A percentile compares a stretch with the other conserved stretches of the same genome.
phyloP scores from a whole-genome alignment of 2,888 invertebrate genomes.

The Onchidella celtica region DNA sequence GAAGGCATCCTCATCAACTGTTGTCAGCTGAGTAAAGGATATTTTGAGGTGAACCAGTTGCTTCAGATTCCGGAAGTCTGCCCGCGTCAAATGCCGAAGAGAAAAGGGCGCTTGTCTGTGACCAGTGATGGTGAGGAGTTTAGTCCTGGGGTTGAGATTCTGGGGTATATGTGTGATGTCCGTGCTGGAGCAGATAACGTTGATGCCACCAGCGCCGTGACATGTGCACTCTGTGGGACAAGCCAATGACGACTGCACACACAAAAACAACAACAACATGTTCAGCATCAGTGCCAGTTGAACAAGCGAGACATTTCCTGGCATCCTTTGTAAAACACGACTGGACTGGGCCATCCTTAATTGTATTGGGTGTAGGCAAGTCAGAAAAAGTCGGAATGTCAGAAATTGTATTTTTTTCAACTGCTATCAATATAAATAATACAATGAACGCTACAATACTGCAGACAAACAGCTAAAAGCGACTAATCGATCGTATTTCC shows the following conservation, averaged over 20 bases:
- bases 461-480: too few species aligned
- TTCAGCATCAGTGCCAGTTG: not conserved
- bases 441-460: too few species aligned
- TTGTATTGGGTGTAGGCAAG: too few species aligned
- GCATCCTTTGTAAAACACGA: too few species aligned
- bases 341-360: too few species aligned
- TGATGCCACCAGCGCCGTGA: not conserved
- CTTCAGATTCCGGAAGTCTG: constrained; percentile 24
- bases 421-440: too few species aligned
- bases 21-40: constrained; percentile 27
- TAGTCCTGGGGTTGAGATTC: constrained; percentile 25
- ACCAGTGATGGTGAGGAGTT: constrained; percentile 29
- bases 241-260: not conserved
- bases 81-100: not conserved
- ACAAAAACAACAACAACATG: not conserved
- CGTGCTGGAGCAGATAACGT: constrained; percentile 29
- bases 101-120: not conserved
- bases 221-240: constrained; percentile 38
- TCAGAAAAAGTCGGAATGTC: too few species aligned
- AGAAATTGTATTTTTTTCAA: too few species aligned
- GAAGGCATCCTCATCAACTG: constrained; percentile 40
- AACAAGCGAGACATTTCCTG: too few species aligned
- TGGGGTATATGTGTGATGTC: constrained; percentile 6
- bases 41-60: constrained; percentile 33
- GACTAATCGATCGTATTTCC: too few species aligned